These are phyloP conservation scores for Schizaphis graminum DNA, from an alignment of 2,888 invertebrate species.

Conservation along the genomic window DNA sequence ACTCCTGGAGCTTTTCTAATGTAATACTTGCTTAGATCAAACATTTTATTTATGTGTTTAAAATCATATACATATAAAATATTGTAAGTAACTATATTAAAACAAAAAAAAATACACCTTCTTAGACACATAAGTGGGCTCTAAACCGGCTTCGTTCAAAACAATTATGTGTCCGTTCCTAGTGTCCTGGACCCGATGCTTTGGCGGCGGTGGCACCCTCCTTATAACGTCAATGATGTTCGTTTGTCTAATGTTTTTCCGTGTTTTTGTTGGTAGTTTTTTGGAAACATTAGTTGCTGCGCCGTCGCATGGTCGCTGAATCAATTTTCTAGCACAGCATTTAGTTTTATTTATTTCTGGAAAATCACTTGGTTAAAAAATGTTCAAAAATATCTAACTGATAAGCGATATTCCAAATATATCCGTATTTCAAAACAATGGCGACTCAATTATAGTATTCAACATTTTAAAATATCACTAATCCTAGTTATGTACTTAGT, in stretches of 20 bases:
- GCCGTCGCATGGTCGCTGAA: background rate
- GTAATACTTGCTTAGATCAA: background rate
- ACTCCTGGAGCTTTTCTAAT: background rate
- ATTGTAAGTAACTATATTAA: background rate
- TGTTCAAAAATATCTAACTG: background rate
- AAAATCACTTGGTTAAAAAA: background rate
- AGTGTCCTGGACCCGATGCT: slow-evolving; percentile 76
- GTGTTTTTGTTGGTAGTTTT: slow-evolving; percentile 71
- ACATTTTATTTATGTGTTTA: background rate
- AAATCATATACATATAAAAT: background rate
- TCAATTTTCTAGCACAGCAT: background rate
- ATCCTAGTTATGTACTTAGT: too few relatives aligned
- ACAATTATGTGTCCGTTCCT: slow-evolving; percentile 77
- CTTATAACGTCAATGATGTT: slow-evolving; percentile 77
- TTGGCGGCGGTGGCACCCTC: slow-evolving; percentile 74
- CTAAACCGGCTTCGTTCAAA: slow-evolving; percentile 77
- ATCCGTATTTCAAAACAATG: background rate
- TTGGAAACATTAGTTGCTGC: background rate
- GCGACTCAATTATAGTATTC: background rate
- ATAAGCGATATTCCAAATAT: background rate
- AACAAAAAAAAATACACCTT: slow-evolving; percentile 71
- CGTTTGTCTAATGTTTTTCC: slow-evolving; percentile 70
- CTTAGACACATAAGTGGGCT: slow-evolving; percentile 77
- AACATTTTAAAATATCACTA: too few relatives aligned
- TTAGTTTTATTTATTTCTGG: background rate